Percentiles rank a stretch among this genome's conserved stretches.
Conservation (phyloP, 2,113 vertebrate species). For the Oncorhynchus clarkii region DNA sequence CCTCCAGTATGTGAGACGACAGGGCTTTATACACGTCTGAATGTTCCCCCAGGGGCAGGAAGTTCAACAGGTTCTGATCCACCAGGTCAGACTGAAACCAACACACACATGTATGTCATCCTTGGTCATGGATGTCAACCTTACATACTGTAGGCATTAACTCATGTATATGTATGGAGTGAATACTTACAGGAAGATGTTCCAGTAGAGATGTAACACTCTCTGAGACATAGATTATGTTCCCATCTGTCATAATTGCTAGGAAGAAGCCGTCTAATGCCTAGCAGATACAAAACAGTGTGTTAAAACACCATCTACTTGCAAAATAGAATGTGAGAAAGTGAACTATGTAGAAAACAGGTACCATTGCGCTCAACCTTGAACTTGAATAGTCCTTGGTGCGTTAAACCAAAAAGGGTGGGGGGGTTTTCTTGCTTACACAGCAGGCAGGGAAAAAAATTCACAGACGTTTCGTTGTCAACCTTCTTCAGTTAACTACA, state of each 20-base stretch:
- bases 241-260: conserved; percentile 96
- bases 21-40: conserved; percentile 94
- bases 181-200: conserved; percentile 94
- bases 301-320: neutral
- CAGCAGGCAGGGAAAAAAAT: too few species aligned
- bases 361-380: too few species aligned
- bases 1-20: conserved; percentile 88
- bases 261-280: conserved; percentile 98
- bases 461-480: too few species aligned
- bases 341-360: neutral
- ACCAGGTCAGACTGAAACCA: conserved; percentile 92
- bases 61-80: conserved; percentile 99
- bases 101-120: conserved; percentile 7
- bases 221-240: conserved; percentile 98
- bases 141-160: neutral
- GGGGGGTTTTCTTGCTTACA: too few species aligned
- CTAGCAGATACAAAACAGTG: conserved; percentile 68
- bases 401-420: too few species aligned
- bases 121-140: neutral
- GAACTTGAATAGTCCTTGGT: too few species aligned
- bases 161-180: neutral
- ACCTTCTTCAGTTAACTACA: too few species aligned
- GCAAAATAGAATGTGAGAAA: neutral
- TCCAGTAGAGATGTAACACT: conserved; percentile 95
- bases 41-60: conserved; percentile 91